Evolutionary conservation across 2,888 invertebrate species (phyloP), one percentile per base, ranked within the genome.

Genomic region (Drosophila tripunctata): DNA sequence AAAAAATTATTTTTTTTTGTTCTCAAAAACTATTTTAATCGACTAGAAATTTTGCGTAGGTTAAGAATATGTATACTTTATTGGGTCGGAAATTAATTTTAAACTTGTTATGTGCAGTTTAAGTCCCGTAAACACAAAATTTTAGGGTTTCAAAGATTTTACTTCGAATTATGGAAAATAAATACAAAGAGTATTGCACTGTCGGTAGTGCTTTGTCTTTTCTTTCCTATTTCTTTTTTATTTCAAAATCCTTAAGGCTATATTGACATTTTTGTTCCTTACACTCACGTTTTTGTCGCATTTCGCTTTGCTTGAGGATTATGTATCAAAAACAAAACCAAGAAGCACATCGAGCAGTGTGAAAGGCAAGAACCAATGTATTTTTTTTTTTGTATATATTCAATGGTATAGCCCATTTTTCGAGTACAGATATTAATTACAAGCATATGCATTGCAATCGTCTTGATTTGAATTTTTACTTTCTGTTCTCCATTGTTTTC

Each of bases 281-380:
- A 17, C 21, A 31, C 31, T 21, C 19, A 0, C 4, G 15, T 38
- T 6, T 51, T 35, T 43, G 7, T 30, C 4, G 21, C 10, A 38
- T 12, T 55, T 1, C 21, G 10, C 27, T 56, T 56, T 22, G n/a
- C 17, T 31, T 7, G 12, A 30, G 30, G 48, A 56, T 48, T 31
- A 22, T 22, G 31, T 47, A 38, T 48, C 15, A 48, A 21, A 31
- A 21, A 15, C 21, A 38, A 21, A 38, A 40, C 21, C 27, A 38
- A 12, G 22, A 22, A 38, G 12, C 48, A 5, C 48, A 22, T 15
- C 12, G 35, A 8, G 12, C 10, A 44, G 8, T 10, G 8, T 22
- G 12, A 30, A 31, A 47, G 4, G 21, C 21, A 31, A 21, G 19
- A n/a, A 47, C 4, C 12, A 33, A 19, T 36, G 31, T 30, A 19